These are phyloP conservation scores for Stigmatopora nigra DNA, from an alignment of 2,113 vertebrate species.

Conservation along the genomic window DNA sequence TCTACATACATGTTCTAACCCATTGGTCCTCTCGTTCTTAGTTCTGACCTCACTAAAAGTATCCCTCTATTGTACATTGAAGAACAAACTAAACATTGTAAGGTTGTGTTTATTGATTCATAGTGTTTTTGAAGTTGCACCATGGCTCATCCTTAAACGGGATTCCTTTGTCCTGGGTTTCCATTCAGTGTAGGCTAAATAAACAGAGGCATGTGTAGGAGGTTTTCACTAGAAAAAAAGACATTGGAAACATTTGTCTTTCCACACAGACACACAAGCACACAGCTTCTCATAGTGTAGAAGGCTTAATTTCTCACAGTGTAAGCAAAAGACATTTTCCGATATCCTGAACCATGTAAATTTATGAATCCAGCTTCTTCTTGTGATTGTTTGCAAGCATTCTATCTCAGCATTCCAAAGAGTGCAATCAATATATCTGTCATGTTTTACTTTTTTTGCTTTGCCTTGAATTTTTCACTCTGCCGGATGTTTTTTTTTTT, in stretches of 20 bases:
- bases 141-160: slow-evolving; percentile 46
- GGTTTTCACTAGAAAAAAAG: slow-evolving; percentile 30
- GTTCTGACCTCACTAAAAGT: slow-evolving; percentile 23
- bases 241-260: slow-evolving; percentile 28
- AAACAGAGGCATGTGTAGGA: slow-evolving; percentile 41
- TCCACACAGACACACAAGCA: neutral
- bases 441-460: slow-evolving; percentile 16
- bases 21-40: slow-evolving; percentile 4
- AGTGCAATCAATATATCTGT: slow-evolving; percentile 42
- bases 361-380: slow-evolving; percentile 5
- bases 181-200: slow-evolving; percentile 46
- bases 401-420: slow-evolving; percentile 18
- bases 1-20: slow-evolving; percentile 12
- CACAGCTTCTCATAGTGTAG: neutral
- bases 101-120: slow-evolving; percentile 48
- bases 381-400: neutral
- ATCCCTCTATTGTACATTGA: slow-evolving; percentile 14
- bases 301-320: neutral
- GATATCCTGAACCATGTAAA: neutral
- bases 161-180: slow-evolving; percentile 52
- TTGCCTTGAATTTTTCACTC: slow-evolving; percentile 9
- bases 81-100: slow-evolving; percentile 20
- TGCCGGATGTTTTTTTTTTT: slow-evolving; percentile 18
- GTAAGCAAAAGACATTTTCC: slow-evolving; percentile 17
- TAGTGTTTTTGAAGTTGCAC: slow-evolving; percentile 23